Base-by-base conservation (phyloP, 2,888 invertebrate genomes). In the Nemoura dubitans region DNA sequence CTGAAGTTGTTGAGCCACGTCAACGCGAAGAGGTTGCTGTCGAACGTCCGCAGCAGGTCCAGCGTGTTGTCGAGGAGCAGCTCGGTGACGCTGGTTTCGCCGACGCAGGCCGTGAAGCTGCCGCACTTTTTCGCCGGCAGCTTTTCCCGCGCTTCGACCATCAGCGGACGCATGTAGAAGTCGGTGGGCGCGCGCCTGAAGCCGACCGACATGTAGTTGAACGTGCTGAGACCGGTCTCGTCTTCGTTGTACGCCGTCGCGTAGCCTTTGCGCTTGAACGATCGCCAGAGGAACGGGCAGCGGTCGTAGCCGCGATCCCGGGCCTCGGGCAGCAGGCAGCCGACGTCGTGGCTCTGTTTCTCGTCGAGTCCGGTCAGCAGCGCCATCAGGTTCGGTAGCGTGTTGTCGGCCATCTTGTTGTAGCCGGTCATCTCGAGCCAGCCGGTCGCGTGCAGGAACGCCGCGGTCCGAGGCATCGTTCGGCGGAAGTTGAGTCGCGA, bases 381-480 rank as follows among this genome's bases (percentile, higher is more conserved):
- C 0, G 97, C 97, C 94, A 97, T 95, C 85, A 98, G 91, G 91
- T 98, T 98, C 0, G 98, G 97, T 90, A 96, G 97, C 0, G 98
- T 98, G 90, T 98, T 98, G 90, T 98, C 98, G 6, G 95, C 97
- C 25, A 93, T 91, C 89, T 93, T 93, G 87, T 91, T 92, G 91
- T 96, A 97, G 0, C 96, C 97, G 89, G 94, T 93, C 90, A 96
- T 93, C 87, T 95, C 94, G 80, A 96, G 92, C 94, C 96, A 97
- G 87, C 93, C 94, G 87, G 95, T 94, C 26, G 94, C 93, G 81
- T 94, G 92, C 59, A 98, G 92, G 90, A 94, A 95, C n/a, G 93
- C 91, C 0, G 93, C 92, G 0, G 97, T 97, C 89, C 93, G 93
- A 0, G 95, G 95, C 94, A 98, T 95, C 10, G 96, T 95, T 85